phyloP scores from a whole-genome alignment of 1,140 invertebrate species.

The Meloidogyne chitwoodi region DNA sequence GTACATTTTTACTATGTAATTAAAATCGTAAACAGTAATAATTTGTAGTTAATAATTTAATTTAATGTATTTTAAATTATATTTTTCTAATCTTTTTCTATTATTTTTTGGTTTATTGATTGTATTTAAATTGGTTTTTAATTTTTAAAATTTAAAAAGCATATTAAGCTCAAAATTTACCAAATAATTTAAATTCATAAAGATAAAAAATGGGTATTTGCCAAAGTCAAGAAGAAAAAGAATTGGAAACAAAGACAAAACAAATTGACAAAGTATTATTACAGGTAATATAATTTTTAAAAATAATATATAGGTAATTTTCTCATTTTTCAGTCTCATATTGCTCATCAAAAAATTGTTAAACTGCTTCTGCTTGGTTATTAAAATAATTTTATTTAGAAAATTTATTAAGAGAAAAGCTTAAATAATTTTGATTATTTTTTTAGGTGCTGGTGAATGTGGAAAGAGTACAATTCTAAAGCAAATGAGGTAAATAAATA shows the following conservation, averaged over 20 bases:
- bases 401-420: not conserved
- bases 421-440: not conserved
- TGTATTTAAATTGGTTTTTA: too few species aligned
- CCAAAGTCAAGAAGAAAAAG: slow-evolving; percentile 49
- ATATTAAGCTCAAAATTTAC: too few species aligned
- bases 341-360: slow-evolving; percentile 48
- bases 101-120: too few species aligned
- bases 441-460: slow-evolving; percentile 56
- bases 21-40: too few species aligned
- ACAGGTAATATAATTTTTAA: slow-evolving; percentile 12
- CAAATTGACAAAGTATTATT: slow-evolving; percentile 46
- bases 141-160: too few species aligned
- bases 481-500: slow-evolving; percentile 49
- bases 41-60: too few species aligned
- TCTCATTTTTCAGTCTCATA: slow-evolving; percentile 12
- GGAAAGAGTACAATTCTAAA: slow-evolving; percentile 57
- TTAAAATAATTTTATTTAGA: slow-evolving; percentile 5
- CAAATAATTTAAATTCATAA: not conserved
- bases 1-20: too few species aligned
- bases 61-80: too few species aligned
- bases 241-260: slow-evolving; percentile 41
- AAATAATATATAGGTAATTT: not conserved
- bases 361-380: slow-evolving; percentile 53
- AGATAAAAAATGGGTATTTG: slow-evolving; percentile 41
- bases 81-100: too few species aligned